phyloP scores from a whole-genome alignment of 2,888 invertebrate genomes.

The Schizaphis graminum region DNA sequence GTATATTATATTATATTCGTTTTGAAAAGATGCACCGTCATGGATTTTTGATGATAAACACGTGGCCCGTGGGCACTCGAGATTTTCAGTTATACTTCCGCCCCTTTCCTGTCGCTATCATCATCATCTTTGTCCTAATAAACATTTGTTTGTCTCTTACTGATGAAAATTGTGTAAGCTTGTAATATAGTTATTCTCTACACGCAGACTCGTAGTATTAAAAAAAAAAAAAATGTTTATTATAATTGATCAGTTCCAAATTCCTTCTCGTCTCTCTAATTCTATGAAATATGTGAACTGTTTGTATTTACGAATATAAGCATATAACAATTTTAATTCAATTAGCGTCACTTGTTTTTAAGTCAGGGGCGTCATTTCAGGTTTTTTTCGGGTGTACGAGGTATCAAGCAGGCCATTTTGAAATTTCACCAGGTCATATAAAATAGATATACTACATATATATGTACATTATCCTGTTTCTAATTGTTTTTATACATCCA shows the following conservation, averaged over 20 bases:
- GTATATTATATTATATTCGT: not conserved
- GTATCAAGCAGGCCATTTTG: too few relatives aligned
- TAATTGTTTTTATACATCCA: too few relatives aligned
- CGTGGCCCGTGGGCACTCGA: not conserved
- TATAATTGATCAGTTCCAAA: not conserved
- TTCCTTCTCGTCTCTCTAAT: not conserved
- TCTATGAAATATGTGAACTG: not conserved
- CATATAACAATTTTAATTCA: not conserved
- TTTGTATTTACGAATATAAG: not conserved
- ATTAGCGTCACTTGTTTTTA: not conserved
- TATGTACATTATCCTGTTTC: too few relatives aligned
- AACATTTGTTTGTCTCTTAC: not conserved
- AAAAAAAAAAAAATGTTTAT: not conserved
- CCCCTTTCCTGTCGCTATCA: not conserved
- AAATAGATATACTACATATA: too few relatives aligned
- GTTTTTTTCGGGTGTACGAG: too few relatives aligned
- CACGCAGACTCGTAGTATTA: not conserved
- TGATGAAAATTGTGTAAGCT: not conserved
- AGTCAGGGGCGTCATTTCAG: too few relatives aligned
- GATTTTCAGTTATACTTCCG: not conserved
- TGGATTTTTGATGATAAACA: constrained; percentile 40
- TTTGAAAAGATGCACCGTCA: not conserved
- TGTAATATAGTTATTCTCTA: not conserved
- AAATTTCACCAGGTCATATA: too few relatives aligned
- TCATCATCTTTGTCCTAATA: not conserved